Evolutionary conservation across 2,888 invertebrate species (phyloP).

Genomic region (Creontiades dilutus): DNA sequence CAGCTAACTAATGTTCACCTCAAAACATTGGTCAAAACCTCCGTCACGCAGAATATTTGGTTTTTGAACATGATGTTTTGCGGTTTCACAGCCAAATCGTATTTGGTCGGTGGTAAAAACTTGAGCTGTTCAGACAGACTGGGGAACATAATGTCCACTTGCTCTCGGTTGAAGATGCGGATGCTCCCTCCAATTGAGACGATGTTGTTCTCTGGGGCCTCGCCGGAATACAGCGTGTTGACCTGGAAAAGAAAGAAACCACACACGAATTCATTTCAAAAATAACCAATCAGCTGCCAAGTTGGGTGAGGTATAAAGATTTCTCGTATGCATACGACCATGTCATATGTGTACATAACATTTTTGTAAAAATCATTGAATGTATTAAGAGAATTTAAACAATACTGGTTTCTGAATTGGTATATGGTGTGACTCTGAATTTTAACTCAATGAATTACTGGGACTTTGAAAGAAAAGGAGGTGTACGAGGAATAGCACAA

Average conservation of each 20-base stretch:
- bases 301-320: no score
- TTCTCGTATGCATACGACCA: no score
- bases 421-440: no score
- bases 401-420: no score
- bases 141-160: slow-evolving; percentile 1
- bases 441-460: no score
- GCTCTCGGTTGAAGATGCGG: slow-evolving; percentile 48
- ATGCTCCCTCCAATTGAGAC: slow-evolving; percentile 53
- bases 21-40: background rate
- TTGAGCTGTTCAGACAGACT: background rate
- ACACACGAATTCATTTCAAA: no score
- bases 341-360: no score
- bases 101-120: slow-evolving; percentile 2
- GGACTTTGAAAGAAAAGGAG: no score
- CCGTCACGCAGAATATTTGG: background rate
- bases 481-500: no score
- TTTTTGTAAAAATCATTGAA: no score
- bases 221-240: background rate
- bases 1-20: background rate
- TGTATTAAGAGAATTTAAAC: no score
- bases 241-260: slow-evolving; percentile 32
- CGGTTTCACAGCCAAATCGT: background rate
- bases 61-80: background rate
- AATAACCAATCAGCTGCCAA: no score
- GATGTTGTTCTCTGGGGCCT: slow-evolving; percentile 43